Conservation (phyloP, 2,888 invertebrate genomes). For the Caenorhabditis sp. region DNA sequence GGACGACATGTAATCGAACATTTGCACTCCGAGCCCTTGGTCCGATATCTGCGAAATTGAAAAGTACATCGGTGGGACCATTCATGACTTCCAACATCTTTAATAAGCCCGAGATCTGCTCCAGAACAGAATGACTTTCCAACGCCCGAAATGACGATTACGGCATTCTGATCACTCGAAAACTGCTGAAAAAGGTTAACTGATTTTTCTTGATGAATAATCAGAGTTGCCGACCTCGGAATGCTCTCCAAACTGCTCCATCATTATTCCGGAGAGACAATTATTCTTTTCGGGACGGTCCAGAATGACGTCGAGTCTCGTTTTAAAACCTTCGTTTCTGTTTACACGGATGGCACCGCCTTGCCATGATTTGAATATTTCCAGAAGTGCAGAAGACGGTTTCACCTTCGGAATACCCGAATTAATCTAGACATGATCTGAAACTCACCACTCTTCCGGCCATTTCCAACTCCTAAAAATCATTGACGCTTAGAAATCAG, state of each 20-base stretch:
- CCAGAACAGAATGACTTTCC: conserved; percentile 64
- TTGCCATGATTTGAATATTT: conserved; percentile 34
- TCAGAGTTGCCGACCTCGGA: conserved; percentile 23
- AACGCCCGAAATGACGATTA: conserved; percentile 56
- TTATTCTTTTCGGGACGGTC: conserved; percentile 64
- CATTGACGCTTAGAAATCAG: background rate
- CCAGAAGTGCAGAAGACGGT: conserved; percentile 21
- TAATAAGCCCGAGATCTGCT: conserved; percentile 62
- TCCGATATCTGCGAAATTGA: conserved; percentile 44
- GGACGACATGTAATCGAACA: conserved; percentile 62
- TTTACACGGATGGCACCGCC: conserved; percentile 39
- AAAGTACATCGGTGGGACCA: background rate
- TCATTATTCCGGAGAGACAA: conserved; percentile 62
- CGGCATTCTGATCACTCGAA: conserved; percentile 11
- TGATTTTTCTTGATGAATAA: background rate
- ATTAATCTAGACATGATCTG: no score
- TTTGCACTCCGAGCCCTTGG: conserved; percentile 46
- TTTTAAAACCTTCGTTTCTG: conserved; percentile 12
- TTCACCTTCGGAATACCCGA: no score
- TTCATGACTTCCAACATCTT: no score
- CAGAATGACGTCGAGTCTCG: conserved; percentile 50
- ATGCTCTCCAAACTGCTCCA: conserved; percentile 51
- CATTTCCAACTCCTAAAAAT: conserved; percentile 14
- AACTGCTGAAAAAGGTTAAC: conserved; percentile 19
- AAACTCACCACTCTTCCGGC: conserved; percentile 26